Base-by-base conservation (phyloP, 2,888 invertebrate genomes). In the Brachylomia viminalis region DNA sequence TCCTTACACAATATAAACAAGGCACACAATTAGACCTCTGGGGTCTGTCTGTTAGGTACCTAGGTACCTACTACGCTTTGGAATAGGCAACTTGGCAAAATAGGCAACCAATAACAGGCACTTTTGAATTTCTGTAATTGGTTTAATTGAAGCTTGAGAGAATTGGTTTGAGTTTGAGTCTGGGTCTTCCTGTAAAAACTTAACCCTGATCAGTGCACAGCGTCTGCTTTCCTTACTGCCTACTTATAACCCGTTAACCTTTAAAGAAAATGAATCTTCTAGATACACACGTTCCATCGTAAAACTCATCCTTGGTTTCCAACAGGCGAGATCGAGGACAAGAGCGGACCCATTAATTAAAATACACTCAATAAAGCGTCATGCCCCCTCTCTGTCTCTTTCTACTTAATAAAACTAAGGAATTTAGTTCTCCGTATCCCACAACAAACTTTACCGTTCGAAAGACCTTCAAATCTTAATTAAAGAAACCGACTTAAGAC, bases 381-480 rank as follows among this genome's bases (percentile, higher is more conserved):
- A 42, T 38, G 38, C 38, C 2, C 2, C 5, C 38, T 38, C 42
- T 42, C 42, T 42, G 10, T 42, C 42, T 42, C 42, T 42, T 42
- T 42, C 42, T 42, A 84, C 59, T 54, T 10, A 45, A 62, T 77
- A 69, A 83, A 69, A 64, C 23, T 45, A 47, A 78, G 33, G 30
- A 59, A 47, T 65, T 65, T 47, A 56, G 47, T 33, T 61, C 42
- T 13, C n/a, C 52, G 59, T 47, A 68, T 58, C 33, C 69, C 17
- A 67, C 62, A 38, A 56, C 68, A 80, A 80, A 85, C 13, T 59
- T 58, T 23, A 61, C 30, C 8, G 66, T 67, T 82, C 7, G 62
- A 38, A 68, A 67, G 75, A 54, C 71, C 66, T 79, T 70, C 72
- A 86, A 69, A 59, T 70, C 68, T 76, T 86, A 79, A 88, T 86